These are phyloP conservation scores for Petromus typicus DNA, from an alignment of 2,113 vertebrate genomes.

Conservation along the genomic window DNA sequence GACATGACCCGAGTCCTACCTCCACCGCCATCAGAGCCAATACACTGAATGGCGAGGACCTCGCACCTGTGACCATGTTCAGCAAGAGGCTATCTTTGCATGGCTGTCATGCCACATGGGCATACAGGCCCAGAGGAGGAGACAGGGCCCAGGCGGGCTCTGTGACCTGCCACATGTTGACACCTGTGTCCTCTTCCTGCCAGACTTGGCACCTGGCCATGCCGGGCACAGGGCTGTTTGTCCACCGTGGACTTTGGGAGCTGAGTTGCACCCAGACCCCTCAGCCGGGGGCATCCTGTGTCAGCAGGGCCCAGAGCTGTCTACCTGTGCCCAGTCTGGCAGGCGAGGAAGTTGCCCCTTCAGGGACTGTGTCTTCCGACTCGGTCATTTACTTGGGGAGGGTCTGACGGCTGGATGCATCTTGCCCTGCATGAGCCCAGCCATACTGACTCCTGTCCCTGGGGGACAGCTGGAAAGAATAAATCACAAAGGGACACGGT, in stretches of 20 bases:
- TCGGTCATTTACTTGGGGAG: background rate
- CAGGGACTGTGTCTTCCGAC: background rate
- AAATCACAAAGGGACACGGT: background rate
- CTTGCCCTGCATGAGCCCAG: background rate
- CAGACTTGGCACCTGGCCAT: rapidly evolving
- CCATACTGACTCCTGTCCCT: background rate
- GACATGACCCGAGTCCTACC: conserved; percentile 55
- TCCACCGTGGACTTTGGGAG: background rate
- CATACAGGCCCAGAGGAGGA: background rate
- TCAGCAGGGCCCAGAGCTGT: background rate
- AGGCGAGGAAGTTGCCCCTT: background rate
- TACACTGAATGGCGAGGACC: rapidly evolving
- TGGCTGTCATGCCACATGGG: background rate
- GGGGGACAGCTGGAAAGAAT: too few relatives aligned
- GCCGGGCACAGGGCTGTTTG: background rate
- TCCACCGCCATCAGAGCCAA: background rate
- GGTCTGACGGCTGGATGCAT: background rate
- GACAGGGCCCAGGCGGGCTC: background rate
- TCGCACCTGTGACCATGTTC: rapidly evolving
- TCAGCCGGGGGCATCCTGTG: background rate
- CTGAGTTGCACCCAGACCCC: background rate
- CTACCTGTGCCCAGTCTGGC: background rate
- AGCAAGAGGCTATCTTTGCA: rapidly evolving
- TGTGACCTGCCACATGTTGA: background rate
- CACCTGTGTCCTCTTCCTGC: too few relatives aligned